Percentiles rank a stretch among this genome's conserved stretches.
Conservation (phyloP, 2,113 vertebrate genomes). For the Amphiprion percula region DNA sequence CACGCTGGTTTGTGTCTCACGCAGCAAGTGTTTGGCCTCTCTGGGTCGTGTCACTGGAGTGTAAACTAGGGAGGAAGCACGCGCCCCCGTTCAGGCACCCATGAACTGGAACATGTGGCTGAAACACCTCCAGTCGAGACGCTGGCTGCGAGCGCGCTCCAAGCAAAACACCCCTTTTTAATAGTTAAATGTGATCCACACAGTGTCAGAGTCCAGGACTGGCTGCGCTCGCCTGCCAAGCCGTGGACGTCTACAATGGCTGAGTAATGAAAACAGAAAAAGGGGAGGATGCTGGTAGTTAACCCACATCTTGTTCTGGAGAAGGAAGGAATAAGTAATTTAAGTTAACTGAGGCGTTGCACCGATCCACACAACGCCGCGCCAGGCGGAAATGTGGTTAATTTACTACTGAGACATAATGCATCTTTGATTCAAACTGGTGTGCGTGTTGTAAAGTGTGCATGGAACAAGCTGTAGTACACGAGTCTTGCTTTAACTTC, state of each 20-base stretch:
- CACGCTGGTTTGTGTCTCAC: constrained; percentile 70
- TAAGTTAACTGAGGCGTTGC: constrained; percentile 59
- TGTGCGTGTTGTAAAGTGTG: constrained; percentile 36
- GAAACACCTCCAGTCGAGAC: constrained; percentile 60
- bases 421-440: constrained; percentile 12
- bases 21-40: constrained; percentile 67
- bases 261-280: constrained; percentile 70
- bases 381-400: constrained; percentile 50
- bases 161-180: constrained; percentile 75
- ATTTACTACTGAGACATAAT: constrained; percentile 46
- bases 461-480: constrained; percentile 32
- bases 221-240: constrained; percentile 64
- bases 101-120: constrained; percentile 76
- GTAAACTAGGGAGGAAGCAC: constrained; percentile 73
- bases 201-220: constrained; percentile 68
- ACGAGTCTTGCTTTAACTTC: constrained; percentile 16
- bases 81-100: constrained; percentile 58
- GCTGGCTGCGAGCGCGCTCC: constrained; percentile 58
- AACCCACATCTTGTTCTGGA: constrained; percentile 58
- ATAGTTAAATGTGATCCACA: constrained; percentile 73
- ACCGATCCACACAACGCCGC: constrained; percentile 28
- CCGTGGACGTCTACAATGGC: constrained; percentile 63
- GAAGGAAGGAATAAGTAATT: constrained; percentile 65
- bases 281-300: constrained; percentile 60
- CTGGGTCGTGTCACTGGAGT: constrained; percentile 72